A percentile compares a stretch with the other conserved stretches of the same genome.
These are phyloP conservation scores for Micromussa lordhowensis DNA, from an alignment of 92 coral and sea anemone species.

Conservation along the genomic window DNA sequence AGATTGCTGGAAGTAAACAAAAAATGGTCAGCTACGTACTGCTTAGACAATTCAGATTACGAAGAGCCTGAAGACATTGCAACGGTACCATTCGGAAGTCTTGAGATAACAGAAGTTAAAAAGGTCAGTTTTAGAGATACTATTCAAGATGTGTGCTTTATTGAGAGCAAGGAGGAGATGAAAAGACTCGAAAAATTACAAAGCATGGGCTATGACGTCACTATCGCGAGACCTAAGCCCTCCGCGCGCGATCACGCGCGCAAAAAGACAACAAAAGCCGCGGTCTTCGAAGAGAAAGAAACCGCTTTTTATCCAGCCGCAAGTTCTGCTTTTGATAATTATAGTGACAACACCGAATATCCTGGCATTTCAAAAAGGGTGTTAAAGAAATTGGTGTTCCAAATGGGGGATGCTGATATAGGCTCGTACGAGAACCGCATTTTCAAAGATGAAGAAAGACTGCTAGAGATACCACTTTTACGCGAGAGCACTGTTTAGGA, in stretches of 20 bases:
- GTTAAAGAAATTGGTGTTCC: not conserved
- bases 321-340: not conserved
- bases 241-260: not conserved
- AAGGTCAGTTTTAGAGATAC: slow-evolving; percentile 54
- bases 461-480: not conserved
- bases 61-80: not conserved
- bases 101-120: slow-evolving; percentile 15
- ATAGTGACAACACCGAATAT: not conserved
- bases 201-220: slow-evolving; percentile 31
- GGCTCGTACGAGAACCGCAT: not conserved
- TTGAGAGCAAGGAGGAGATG: slow-evolving; percentile 51
- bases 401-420: not conserved
- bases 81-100: slow-evolving; percentile 20
- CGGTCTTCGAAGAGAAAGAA: not conserved
- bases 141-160: slow-evolving; percentile 37
- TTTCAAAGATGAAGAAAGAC: slow-evolving; percentile 12
- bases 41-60: slow-evolving; percentile 23
- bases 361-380: not conserved
- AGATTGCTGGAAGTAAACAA: slow-evolving; percentile 26
- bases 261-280: not conserved
- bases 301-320: not conserved
- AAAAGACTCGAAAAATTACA: slow-evolving; percentile 12
- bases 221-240: not conserved
- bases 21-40: slow-evolving; percentile 27
- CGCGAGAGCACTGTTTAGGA: slow-evolving; percentile 1